Conservation (phyloP, 2,797 vertebrate species). For the Anas acuta region DNA sequence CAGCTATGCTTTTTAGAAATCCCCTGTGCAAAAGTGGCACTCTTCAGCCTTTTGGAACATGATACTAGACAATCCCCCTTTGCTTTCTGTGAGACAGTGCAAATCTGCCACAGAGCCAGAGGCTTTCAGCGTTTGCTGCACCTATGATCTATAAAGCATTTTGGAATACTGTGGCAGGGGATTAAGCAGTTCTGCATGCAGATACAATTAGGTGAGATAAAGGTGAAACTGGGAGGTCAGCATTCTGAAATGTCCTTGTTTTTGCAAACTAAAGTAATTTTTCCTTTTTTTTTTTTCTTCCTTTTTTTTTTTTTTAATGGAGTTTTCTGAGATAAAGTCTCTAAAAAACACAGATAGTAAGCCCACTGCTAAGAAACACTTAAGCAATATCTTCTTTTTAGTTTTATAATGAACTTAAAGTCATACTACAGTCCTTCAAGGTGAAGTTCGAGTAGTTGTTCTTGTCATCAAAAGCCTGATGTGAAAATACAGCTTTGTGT, state of each 20-base stretch:
- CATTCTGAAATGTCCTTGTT: constrained; percentile 47
- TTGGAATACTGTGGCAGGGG: constrained; percentile 7
- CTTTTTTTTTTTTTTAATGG: constrained; percentile 4
- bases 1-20: neutral
- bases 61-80: neutral
- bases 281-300: neutral
- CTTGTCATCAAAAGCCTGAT: constrained; percentile 58
- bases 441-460: constrained; percentile 56
- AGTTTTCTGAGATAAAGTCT: constrained; percentile 70
- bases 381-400: constrained; percentile 12
- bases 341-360: constrained; percentile 49
- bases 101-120: constrained; percentile 16
- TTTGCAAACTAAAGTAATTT: constrained; percentile 60
- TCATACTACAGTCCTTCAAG: constrained; percentile 64
- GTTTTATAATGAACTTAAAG: constrained; percentile 65
- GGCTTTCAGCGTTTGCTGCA: constrained; percentile 45
- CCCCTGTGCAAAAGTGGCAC: neutral
- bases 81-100: neutral
- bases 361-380: constrained; percentile 51
- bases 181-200: constrained; percentile 33
- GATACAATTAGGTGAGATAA: constrained; percentile 43
- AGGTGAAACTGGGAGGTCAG: constrained; percentile 65
- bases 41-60: neutral
- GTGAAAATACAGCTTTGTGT: constrained; percentile 53
- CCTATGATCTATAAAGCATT: constrained; percentile 54